Base-by-base conservation (phyloP, 2,888 invertebrate genomes). In the Steinernema carpocapsae region DNA sequence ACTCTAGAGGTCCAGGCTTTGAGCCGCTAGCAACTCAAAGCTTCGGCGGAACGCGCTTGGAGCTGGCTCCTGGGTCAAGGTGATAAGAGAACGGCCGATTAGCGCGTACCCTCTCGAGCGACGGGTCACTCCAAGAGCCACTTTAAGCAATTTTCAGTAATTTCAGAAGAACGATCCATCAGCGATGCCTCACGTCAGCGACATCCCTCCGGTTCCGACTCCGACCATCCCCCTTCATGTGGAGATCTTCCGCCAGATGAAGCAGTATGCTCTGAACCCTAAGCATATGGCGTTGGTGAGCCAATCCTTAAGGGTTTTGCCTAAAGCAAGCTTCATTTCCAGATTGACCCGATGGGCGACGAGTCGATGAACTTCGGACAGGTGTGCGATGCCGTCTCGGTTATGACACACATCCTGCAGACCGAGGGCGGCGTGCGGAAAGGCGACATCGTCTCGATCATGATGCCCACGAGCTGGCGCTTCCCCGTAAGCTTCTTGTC, bases 371-470 rank as follows among this genome's bases (percentile, higher is more conserved):
- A 26, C 7, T 64, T 64, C 37, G 32, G 7, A 2, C 32, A 64
- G 14, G 29, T 64, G 32, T 12, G 17, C 1, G 37, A 29, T 14
- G 29, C 64, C 17, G 26, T 29, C 14, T 2, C 29, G 29, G 29
- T n/a, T 4, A 64, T 64, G 64, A 29, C 64, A 17, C 1, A 29
- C 17, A n/a, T 64, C 17, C 26, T 64, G 19, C 32, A 64, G 29
- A 32, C 3, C 10, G 26, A 64, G 10, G 29, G 64, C 4, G 64
- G 37, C 1, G 32, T 64, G 1, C 14, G 19, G 4, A 80, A 81
- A 71, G 82, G 81, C 17, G 79, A 82, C n/a, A 76, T 80, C 0
- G 45, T 78, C 1, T 48, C 76, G 10, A 45, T 76, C 42, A 76
- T 51, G 17, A 46, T 76, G 37, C 76, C 76, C 24, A 76, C 37